Conservation (phyloP, 2,113 vertebrate genomes). For the Clinocottus analis region DNA sequence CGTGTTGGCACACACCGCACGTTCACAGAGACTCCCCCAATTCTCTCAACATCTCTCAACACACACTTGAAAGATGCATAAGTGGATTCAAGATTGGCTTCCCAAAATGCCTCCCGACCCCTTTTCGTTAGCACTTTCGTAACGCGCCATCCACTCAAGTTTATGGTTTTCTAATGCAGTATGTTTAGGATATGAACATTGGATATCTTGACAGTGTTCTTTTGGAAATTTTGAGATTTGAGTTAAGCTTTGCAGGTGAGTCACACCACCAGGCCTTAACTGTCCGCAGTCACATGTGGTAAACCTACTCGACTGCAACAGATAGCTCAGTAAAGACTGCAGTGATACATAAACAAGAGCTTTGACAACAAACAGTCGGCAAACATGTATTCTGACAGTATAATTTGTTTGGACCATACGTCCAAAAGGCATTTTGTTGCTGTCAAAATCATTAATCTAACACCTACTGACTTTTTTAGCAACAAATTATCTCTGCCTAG, state of each 20-base stretch:
- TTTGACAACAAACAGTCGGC: neutral
- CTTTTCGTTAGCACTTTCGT: neutral
- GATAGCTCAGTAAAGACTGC: neutral
- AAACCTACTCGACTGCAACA: neutral
- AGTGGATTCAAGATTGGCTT: slow-evolving; percentile 21
- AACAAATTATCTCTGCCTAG: neutral
- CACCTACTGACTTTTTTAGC: neutral
- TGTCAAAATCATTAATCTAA: slow-evolving; percentile 11
- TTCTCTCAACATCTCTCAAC: slow-evolving; percentile 14
- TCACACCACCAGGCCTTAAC: neutral
- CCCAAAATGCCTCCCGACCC: neutral
- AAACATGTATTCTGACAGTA: neutral
- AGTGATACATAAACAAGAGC: neutral
- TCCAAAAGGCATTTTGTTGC: slow-evolving; percentile 7
- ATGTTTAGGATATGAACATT: neutral
- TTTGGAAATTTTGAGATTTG: neutral
- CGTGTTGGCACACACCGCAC: slow-evolving; percentile 36
- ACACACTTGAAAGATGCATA: slow-evolving; percentile 21
- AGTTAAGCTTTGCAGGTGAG: neutral
- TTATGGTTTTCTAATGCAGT: slow-evolving; percentile 8
- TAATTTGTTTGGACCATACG: neutral
- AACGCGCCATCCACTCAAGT: neutral
- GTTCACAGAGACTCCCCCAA: slow-evolving; percentile 11
- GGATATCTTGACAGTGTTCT: neutral
- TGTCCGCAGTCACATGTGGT: neutral